Evolutionary conservation across 2,888 invertebrate genomes (phyloP), one percentile per base, ranked within the genome.

Genomic region (Nephrotoma guestfalica): DNA sequence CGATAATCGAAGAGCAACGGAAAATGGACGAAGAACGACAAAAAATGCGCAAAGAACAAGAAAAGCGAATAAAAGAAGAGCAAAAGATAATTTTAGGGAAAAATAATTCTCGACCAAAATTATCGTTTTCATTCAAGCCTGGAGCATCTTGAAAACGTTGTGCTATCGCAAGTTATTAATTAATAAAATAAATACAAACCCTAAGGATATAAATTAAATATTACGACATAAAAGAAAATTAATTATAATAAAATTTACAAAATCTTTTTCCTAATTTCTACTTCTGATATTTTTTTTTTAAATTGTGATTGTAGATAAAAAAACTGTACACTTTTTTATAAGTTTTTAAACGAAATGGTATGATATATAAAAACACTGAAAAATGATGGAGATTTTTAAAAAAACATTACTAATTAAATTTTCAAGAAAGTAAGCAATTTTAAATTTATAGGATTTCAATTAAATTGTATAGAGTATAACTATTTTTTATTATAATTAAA

Each of bases 21-120:
- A 95, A 96, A 92, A 97, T 98, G 94, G 97, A 98, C 89, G 98
- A 99, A 92, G 97, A 98, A 91, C 94, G 97, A 89, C 98, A 98
- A 91, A 95, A 95, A 90, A 93, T 98, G 93, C 96, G 97, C 90
- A 97, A 97, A 92, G 98, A 98, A 92, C 97, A 98, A 91, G 97
- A 98, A 90, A 97, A 96, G 90, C 94, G 97, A 89, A 94, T 96
- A 87, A 97, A 97, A 92, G 97, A 97, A 91, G 98, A 98, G 92
- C 98, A 99, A 93, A 98, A 97, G 93, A 96, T 97, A 92, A 98
- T 99, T 89, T 93, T 98, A 89, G 98, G 98, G 89, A 98, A 98
- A 94, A 97, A 97, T 92, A 98, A 98, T 93, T 98, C 98, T 87
- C 94, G 98, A 91, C 98, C 98, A 88, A 97, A 97, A 92, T 93